Percentiles rank a stretch among this genome's conserved stretches.
phyloP scores from a whole-genome alignment of 2,113 vertebrate genomes.

The Sturnira hondurensis region DNA sequence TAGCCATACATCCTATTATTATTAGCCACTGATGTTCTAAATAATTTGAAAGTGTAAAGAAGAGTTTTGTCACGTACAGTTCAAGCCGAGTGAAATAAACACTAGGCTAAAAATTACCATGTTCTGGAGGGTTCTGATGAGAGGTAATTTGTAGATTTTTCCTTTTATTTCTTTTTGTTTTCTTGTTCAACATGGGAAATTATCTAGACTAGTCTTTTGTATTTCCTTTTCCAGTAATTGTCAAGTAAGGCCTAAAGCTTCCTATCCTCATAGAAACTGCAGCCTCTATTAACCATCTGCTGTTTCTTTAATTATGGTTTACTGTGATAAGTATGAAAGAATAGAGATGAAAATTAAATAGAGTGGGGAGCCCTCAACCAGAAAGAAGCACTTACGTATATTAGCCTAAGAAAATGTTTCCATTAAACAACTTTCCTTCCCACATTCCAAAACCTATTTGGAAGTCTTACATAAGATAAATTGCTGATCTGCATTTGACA shows the following conservation, averaged over 20 bases:
- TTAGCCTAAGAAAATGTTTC: neutral
- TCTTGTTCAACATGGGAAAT: slow-evolving; percentile 20
- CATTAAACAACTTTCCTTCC: neutral
- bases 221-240: slow-evolving; percentile 29
- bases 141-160: neutral
- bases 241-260: neutral
- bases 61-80: neutral
- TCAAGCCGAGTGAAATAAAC: neutral
- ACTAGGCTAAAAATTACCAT: neutral
- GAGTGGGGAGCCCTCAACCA: neutral
- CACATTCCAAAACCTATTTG: neutral
- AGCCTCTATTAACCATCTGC: neutral
- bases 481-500: neutral
- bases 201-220: slow-evolving; percentile 2
- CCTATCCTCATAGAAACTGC: neutral
- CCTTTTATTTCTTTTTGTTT: neutral
- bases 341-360: neutral
- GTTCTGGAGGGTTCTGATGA: neutral
- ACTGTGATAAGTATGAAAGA: neutral
- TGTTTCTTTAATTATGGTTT: slow-evolving; percentile 35
- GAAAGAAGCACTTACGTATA: neutral
- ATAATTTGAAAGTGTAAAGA: slow-evolving; percentile 19
- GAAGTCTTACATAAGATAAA: neutral
- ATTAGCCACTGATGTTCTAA: neutral
- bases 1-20: neutral